Evolutionary conservation across 2,113 vertebrate genomes (phyloP), one percentile per base, ranked within the genome.

Genomic region (Aspiorhynchus laticeps): DNA sequence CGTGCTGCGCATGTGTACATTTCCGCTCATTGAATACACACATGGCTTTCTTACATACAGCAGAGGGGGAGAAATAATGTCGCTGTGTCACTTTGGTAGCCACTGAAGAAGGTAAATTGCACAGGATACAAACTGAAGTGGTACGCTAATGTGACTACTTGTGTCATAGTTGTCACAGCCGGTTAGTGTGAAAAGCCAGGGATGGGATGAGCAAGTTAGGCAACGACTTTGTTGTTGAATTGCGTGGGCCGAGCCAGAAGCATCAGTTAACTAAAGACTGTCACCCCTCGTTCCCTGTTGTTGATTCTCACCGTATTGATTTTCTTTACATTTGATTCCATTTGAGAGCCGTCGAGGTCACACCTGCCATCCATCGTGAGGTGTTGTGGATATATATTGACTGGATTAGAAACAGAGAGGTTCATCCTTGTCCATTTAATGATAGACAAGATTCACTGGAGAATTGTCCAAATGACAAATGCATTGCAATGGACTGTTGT

Each of bases 341-440:
- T 85, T 81, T 33, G 53, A 80, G 86, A 86, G 84, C 59, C 11
- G 75, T n/a, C 43, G 24, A 56, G 80, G 86, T 80, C 84, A 80
- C 88, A 88, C 85, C 84, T 90, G 86, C 59, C 76, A 80, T 88
- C 84, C 80, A 86, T 86, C 78, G 67, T 80, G 76, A 80, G 65
- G 75, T 80, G 87, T 71, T 86, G 87, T 69, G 88, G 85, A 86
- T 78, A 88, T 78, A 86, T 89, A 89, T 89, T 80, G 88, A 89
- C 88, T 85, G 83, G 75, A 88, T 88, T 80, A 80, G 75, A 74
- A 84, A 76, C 53, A 73, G 84, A 88, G 85, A 80, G 80, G 87
- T 87, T 90, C 67, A 78, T 90, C 87, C 80, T 84, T 83, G 79
- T 43, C 56, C 67, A 14, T 86, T 88, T 84, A 88, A 86, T 36